A percentile compares a stretch with the other conserved stretches of the same genome.
phyloP scores from a whole-genome alignment of 2,797 vertebrate genomes.

The Margarornis squamiger region DNA sequence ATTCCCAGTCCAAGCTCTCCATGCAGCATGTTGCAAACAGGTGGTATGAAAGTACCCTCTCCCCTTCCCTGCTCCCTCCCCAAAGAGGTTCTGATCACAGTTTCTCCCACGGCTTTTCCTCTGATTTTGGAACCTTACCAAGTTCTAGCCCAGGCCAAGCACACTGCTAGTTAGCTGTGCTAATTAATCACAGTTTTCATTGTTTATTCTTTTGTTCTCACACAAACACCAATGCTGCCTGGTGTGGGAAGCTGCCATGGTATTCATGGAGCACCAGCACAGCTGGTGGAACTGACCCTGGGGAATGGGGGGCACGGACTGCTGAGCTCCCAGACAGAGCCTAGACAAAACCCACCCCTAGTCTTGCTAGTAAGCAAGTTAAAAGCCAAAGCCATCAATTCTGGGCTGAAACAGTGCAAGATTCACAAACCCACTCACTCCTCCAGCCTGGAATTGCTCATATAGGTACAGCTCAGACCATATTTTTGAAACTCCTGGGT shows the following conservation, averaged over 20 bases:
- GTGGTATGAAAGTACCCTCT: background rate
- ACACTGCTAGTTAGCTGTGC: background rate
- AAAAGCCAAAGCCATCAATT: slow-evolving; percentile 4
- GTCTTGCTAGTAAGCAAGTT: background rate
- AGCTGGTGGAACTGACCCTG: background rate
- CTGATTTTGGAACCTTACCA: background rate
- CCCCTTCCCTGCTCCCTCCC: background rate
- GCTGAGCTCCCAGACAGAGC: background rate
- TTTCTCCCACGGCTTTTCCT: background rate
- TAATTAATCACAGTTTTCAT: slow-evolving; percentile 54
- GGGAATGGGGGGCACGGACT: background rate
- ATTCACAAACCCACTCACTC: background rate
- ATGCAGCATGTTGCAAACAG: background rate
- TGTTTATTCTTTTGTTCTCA: slow-evolving; percentile 14
- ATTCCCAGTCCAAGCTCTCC: background rate
- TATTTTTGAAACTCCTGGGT: background rate
- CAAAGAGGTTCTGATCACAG: background rate
- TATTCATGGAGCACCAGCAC: background rate
- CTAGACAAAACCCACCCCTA: background rate
- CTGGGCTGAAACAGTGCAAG: background rate
- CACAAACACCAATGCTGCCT: background rate
- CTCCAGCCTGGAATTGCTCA: background rate
- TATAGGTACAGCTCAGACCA: background rate
- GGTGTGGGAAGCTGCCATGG: background rate
- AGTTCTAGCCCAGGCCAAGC: background rate